A percentile compares a stretch with the other conserved stretches of the same genome.
phyloP scores from a whole-genome alignment of 2,113 vertebrate genomes.

The Datnioides undecimradiatus region DNA sequence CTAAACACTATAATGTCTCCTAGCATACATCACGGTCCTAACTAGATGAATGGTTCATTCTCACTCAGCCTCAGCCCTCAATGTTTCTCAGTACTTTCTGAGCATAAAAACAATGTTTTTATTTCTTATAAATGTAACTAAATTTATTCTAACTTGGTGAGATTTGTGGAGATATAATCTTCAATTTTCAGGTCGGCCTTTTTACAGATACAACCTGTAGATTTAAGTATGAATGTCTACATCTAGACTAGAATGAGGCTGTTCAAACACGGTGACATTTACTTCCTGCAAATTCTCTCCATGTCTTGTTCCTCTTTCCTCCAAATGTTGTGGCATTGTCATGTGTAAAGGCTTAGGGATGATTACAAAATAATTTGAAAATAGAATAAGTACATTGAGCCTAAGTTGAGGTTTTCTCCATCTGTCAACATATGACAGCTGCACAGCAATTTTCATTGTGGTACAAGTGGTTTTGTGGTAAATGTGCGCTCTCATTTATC shows the following conservation, averaged over 20 bases:
- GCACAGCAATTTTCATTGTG: slow-evolving; percentile 84
- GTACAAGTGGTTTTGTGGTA: slow-evolving; percentile 82
- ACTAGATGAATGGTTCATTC: too few species aligned
- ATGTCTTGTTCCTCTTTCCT: slow-evolving; percentile 42
- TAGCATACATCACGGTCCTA: too few species aligned
- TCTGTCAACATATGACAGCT: slow-evolving; percentile 84
- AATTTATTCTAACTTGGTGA: neutral
- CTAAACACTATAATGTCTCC: too few species aligned
- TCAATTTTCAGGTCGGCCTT: slow-evolving; percentile 17
- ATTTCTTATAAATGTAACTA: neutral
- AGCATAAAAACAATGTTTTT: neutral
- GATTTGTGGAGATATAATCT: neutral
- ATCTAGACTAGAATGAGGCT: slow-evolving; percentile 3
- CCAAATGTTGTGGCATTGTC: slow-evolving; percentile 75
- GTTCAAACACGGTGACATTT: slow-evolving; percentile 53
- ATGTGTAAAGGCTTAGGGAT: slow-evolving; percentile 79
- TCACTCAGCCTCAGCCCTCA: too few species aligned
- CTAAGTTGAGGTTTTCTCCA: slow-evolving; percentile 80
- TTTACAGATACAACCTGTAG: neutral
- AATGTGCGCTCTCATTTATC: slow-evolving; percentile 81
- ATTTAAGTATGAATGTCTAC: slow-evolving; percentile 1
- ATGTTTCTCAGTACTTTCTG: neutral
- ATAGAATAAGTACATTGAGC: slow-evolving; percentile 79
- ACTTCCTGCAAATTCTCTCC: slow-evolving; percentile 50
- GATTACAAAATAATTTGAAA: slow-evolving; percentile 86